Evolutionary conservation across 1,140 invertebrate genomes (phyloP), one percentile per base, ranked within the genome.

Genomic region (Drosophila repleta): DNA sequence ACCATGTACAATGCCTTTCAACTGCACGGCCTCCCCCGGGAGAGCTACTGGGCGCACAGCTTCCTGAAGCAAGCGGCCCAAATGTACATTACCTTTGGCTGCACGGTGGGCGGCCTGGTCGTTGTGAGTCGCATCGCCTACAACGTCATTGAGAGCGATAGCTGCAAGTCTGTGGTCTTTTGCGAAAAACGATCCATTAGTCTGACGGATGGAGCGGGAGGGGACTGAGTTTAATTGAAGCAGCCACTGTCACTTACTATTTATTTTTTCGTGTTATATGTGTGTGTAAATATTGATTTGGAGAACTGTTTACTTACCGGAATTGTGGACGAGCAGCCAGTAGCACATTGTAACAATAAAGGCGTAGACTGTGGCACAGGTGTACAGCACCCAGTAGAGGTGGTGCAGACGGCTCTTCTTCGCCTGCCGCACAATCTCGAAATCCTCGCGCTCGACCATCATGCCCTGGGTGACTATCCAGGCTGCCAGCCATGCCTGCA

Each of bases 311-410:
- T 13, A 71, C 83, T 87, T 60, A 92, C 90, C 83, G 49, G 87
- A 81, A 73, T 92, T 80, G 76, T 92, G 91, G 1, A 92, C 91
- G 24, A 92, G 41, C 24, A 90, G 69, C 91, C 91, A 92, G 64
- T 92, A 92, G 74, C 85, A 91, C 80, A 92, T 90, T 52, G 91
- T 92, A 1, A 95, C 93, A 6, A 93, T 82, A n/a, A 90, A 79
- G 93, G 95, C 95, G 60, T 95, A 95, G 1, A 93, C 93, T 1
- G 93, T 93, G 0, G 94, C 93, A 10, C 93, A 93, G 8, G 93
- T 93, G 80, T 94, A 94, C 0, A 94, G 68, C 48, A 94, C 92
- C 95, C 95, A 95, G 69, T 95, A 95, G 1, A 93, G 46, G 60
- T 92, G 93, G 63, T 94, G 94, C 7, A 93, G 61, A 11, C 82